Evolutionary conservation across 2,888 invertebrate species (phyloP).

Genomic region (Drosophila sordidula): DNA sequence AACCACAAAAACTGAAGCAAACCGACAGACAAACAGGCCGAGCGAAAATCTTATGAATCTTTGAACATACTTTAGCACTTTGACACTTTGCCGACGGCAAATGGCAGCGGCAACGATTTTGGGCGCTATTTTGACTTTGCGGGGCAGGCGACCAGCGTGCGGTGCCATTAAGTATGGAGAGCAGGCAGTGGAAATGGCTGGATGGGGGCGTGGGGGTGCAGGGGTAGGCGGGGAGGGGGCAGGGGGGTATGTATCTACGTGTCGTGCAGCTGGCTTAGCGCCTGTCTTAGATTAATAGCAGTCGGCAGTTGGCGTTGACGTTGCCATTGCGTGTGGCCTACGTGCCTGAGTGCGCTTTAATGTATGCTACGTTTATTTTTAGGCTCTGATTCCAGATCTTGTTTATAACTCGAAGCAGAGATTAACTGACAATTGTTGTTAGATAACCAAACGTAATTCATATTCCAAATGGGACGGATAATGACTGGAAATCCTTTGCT

Average conservation of each 20-base stretch:
- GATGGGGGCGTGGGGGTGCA: too few species aligned
- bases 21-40: conserved; percentile 16
- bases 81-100: conserved; percentile 69
- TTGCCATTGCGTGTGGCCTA: conserved; percentile 45
- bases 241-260: conserved; percentile 35
- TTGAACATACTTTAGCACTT: conserved; percentile 83
- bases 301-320: conserved; percentile 34
- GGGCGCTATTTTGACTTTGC: conserved; percentile 60
- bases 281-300: conserved; percentile 65
- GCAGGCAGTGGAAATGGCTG: neutral
- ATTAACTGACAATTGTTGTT: conserved; percentile 46
- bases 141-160: conserved; percentile 20
- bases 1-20: conserved; percentile 39
- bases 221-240: neutral
- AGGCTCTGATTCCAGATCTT: conserved; percentile 25
- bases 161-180: conserved; percentile 53
- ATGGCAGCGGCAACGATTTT: conserved; percentile 54
- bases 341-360: conserved; percentile 58
- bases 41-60: conserved; percentile 80
- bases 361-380: conserved; percentile 45
- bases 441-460: conserved; percentile 34
- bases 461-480: conserved; percentile 1
- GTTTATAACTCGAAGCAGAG: conserved; percentile 36
- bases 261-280: conserved; percentile 39
- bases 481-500: neutral